Evolutionary conservation across 2,113 vertebrate species (phyloP).

Genomic region (Corythoichthys intestinalis): DNA sequence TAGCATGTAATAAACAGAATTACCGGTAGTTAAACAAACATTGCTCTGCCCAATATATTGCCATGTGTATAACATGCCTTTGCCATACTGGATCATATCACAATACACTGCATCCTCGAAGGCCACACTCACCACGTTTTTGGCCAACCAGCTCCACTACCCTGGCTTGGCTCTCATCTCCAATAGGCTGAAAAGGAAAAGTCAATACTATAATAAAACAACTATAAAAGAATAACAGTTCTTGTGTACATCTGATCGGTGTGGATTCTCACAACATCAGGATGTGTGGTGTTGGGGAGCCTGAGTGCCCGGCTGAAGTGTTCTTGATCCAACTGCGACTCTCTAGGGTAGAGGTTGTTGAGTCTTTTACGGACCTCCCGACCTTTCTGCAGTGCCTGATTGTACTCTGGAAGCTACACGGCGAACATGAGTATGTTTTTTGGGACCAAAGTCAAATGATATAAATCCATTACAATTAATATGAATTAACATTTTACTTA

Average conservation of each 20-base stretch:
- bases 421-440: not conserved
- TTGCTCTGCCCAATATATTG: too few relatives aligned
- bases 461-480: not conserved
- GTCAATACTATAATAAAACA: not conserved
- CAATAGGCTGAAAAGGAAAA: constrained; percentile 72
- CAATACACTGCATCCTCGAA: not conserved
- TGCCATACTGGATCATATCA: too few relatives aligned
- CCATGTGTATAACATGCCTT: too few relatives aligned
- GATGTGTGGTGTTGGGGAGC: constrained; percentile 86
- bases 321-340: constrained; percentile 71
- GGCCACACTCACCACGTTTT: constrained; percentile 76
- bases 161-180: constrained; percentile 83
- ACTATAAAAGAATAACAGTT: too few relatives aligned
- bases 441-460: not conserved
- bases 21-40: too few relatives aligned
- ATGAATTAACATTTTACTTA: constrained; percentile 47
- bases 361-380: constrained; percentile 74
- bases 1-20: too few relatives aligned
- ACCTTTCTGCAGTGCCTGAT: constrained; percentile 65
- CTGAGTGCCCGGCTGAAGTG: constrained; percentile 77
- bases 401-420: constrained; percentile 73
- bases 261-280: constrained; percentile 74
- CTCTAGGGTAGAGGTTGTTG: constrained; percentile 57
- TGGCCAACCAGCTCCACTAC: constrained; percentile 79
- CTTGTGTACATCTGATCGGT: not conserved